phyloP scores from a whole-genome alignment of 2,797 vertebrate genomes.

The Pseudochaenichthys georgianus region DNA sequence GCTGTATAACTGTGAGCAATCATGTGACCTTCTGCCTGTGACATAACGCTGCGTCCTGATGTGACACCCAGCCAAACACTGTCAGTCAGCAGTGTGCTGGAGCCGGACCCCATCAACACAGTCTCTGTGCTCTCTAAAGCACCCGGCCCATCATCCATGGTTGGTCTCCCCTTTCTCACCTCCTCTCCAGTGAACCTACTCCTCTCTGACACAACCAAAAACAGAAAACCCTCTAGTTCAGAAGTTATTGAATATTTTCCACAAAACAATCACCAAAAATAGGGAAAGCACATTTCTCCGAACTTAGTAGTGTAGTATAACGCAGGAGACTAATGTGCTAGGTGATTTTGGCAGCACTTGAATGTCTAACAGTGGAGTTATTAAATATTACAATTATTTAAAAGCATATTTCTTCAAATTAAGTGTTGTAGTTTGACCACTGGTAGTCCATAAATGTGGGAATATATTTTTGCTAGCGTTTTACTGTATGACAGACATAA shows the following conservation, averaged over 20 bases:
- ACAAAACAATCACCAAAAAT: background rate
- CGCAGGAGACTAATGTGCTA: too few species aligned
- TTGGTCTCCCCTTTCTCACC: constrained; percentile 27
- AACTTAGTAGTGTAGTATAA: too few species aligned
- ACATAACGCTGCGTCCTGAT: constrained; percentile 31
- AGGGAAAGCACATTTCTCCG: too few species aligned
- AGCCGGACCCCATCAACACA: constrained; percentile 51
- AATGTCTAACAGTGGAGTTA: too few species aligned
- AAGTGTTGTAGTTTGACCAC: too few species aligned
- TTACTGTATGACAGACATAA: too few species aligned
- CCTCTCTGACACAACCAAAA: constrained; percentile 17
- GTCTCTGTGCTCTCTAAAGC: constrained; percentile 15
- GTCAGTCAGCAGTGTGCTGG: constrained; percentile 55
- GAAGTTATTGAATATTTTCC: background rate
- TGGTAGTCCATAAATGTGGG: too few species aligned
- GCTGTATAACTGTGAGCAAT: background rate
- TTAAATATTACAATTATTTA: too few species aligned
- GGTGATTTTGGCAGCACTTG: too few species aligned
- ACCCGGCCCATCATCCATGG: constrained; percentile 37
- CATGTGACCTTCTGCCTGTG: constrained; percentile 48
- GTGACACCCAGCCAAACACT: constrained; percentile 47
- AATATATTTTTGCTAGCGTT: too few species aligned
- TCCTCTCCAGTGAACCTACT: constrained; percentile 43
- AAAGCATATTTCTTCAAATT: too few species aligned
- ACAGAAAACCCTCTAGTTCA: constrained; percentile 4